phyloP scores from a whole-genome alignment of 2,888 invertebrate species.

The Monochamus alternatus region DNA sequence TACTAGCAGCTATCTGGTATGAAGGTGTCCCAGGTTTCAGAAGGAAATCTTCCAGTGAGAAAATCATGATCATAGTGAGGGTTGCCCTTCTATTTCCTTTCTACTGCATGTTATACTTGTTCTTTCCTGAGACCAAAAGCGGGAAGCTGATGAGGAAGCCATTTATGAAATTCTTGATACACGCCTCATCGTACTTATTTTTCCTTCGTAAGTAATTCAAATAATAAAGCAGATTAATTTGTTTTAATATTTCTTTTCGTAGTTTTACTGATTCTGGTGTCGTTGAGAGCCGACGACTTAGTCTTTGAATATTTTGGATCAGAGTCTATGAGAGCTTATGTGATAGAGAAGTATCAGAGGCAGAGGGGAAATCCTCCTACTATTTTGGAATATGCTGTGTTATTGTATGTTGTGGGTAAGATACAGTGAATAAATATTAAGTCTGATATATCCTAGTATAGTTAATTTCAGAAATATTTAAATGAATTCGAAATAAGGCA shows the following conservation, averaged over 20 bases:
- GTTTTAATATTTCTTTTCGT: slow-evolving; percentile 52
- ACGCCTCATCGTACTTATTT: slow-evolving; percentile 94
- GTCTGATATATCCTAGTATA: not conserved
- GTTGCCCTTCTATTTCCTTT: slow-evolving; percentile 90
- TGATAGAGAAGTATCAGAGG: slow-evolving; percentile 77
- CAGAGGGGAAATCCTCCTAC: slow-evolving; percentile 92
- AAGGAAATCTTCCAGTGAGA: slow-evolving; percentile 82
- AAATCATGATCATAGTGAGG: slow-evolving; percentile 76
- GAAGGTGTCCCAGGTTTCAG: slow-evolving; percentile 96
- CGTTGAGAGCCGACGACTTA: slow-evolving; percentile 89
- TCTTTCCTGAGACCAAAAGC: slow-evolving; percentile 85
- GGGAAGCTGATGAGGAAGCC: slow-evolving; percentile 93
- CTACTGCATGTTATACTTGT: slow-evolving; percentile 88
- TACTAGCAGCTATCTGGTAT: slow-evolving; percentile 94
- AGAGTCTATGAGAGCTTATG: slow-evolving; percentile 76
- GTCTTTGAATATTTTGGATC: slow-evolving; percentile 82
- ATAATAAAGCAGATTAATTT: slow-evolving; percentile 5
- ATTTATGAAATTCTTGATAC: slow-evolving; percentile 97
- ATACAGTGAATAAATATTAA: not conserved
- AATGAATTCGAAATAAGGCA: too few species aligned
- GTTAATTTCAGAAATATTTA: not conserved
- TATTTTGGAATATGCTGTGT: slow-evolving; percentile 86
- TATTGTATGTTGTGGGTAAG: slow-evolving; percentile 87
- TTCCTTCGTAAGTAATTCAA: slow-evolving; percentile 85
- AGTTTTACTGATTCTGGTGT: slow-evolving; percentile 94